These are phyloP conservation scores for Mionectes macconnelli DNA, from an alignment of 2,113 vertebrate species.

Conservation along the genomic window DNA sequence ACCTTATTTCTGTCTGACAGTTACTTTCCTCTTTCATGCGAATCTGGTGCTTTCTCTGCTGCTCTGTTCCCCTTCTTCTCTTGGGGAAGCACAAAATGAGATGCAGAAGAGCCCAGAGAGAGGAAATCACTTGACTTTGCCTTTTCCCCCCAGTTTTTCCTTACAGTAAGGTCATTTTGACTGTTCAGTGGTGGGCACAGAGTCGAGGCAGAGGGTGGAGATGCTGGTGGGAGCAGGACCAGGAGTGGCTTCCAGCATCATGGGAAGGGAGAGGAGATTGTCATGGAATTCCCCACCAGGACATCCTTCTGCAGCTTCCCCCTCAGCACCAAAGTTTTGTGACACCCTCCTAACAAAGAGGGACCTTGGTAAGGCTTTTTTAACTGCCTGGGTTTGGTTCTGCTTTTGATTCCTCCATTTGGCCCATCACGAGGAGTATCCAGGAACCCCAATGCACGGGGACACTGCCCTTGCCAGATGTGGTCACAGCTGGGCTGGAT, in stretches of 20 bases:
- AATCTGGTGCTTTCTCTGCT: not conserved
- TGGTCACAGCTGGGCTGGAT: not conserved
- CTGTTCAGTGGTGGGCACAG: fast-evolving
- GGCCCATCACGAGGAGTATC: not conserved
- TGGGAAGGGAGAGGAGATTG: too few species aligned
- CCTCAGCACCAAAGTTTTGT: not conserved
- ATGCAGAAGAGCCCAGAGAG: not conserved
- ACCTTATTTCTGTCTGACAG: not conserved
- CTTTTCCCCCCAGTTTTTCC: not conserved
- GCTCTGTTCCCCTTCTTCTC: not conserved
- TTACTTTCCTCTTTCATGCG: not conserved
- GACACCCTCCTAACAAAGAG: not conserved
- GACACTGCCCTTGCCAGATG: not conserved
- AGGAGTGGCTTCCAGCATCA: not conserved
- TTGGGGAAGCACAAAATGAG: not conserved
- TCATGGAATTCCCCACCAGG: not conserved
- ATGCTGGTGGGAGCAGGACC: fast-evolving
- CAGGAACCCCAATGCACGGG: fast-evolving
- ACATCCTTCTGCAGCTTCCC: not conserved
- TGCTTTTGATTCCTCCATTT: not conserved
- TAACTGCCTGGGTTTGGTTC: not conserved
- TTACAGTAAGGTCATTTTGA: not conserved
- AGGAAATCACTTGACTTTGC: not conserved
- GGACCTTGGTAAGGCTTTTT: not conserved
- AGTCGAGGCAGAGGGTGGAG: not conserved